phyloP scores from a whole-genome alignment of 1,140 invertebrate genomes.

The Drosophila baimaii region DNA sequence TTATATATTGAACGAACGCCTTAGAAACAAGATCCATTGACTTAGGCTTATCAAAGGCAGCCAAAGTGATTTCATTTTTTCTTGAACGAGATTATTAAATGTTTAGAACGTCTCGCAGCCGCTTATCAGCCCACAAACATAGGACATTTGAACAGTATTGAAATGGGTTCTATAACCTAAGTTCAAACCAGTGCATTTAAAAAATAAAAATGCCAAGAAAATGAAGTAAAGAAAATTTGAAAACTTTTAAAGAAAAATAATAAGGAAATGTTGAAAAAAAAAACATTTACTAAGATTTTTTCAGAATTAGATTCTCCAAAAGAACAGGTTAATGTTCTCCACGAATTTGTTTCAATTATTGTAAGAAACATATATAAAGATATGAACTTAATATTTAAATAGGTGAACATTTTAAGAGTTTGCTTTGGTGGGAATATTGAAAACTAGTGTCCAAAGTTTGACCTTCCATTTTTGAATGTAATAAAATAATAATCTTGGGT shows the following conservation, averaged over 20 bases:
- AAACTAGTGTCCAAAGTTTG: neutral
- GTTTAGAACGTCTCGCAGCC: constrained; percentile 19
- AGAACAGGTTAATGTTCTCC: neutral
- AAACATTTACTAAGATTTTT: neutral
- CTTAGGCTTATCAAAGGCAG: constrained; percentile 23
- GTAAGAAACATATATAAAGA: neutral
- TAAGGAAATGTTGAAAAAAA: neutral
- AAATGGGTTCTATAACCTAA: constrained; percentile 48
- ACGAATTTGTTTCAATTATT: neutral
- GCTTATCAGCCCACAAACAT: constrained; percentile 41
- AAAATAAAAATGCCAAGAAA: neutral
- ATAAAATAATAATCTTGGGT: constrained; percentile 16
- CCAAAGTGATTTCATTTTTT: constrained; percentile 9
- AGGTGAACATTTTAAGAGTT: neutral
- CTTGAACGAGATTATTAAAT: constrained; percentile 27
- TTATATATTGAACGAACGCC: constrained; percentile 12
- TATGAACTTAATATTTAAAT: too few relatives aligned
- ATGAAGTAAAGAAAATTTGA: too few relatives aligned
- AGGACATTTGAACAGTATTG: constrained; percentile 6
- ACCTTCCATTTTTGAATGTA: neutral
- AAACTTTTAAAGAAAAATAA: neutral
- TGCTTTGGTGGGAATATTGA: neutral
- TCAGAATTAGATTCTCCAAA: neutral
- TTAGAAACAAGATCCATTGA: constrained; percentile 44
- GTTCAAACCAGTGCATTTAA: constrained; percentile 14